Base-by-base conservation (phyloP, 92 coral and sea anemone genomes). In the Phenganax subtilis region DNA sequence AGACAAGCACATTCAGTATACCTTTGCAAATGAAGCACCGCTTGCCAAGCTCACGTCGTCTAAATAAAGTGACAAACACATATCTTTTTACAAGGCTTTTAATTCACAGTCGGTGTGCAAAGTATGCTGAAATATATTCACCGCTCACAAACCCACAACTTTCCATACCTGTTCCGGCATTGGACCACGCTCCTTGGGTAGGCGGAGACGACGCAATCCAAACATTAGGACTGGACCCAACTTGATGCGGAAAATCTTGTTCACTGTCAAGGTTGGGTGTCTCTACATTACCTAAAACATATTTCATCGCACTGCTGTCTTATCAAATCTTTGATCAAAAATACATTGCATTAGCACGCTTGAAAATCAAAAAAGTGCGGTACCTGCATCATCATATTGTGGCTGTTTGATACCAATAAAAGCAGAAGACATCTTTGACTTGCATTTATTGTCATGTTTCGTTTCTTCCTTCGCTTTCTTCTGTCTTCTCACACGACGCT, bases 181-280 rank as follows among this genome's bases (percentile, higher is more conserved):
- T 61, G 15, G 84, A 91, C 88, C 97, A 91, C 57, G 92, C 91
- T 60, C 91, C 75, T 51, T 90, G 82, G 71, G 86, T 62, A 66
- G 88, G 89, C 66, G 98, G 98, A 3, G 98, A 92, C 75, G 91
- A 70, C 53, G 90, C 89, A 86, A 92, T 68, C 82, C 82, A 77
- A 29, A 61, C 71, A 77, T 12, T 66, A 37, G 70, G 71, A 27
- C 66, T 29, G 47, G 84, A 91, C 10, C 89, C 85, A 8, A 88
- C 85, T 57, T 94, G 98, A 12, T 91, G 84, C 15, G 98, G 98
- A 82, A 94, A 94, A 76, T 94, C 97, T 51, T 85, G 86, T 31
- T 94, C 97, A 92, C 98, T 91, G 51, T 86, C 75, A 60, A 94
- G 80, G 84, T 94, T 85, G 37, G 92, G 86, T 6, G 87, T 80